Base-by-base conservation (phyloP, 1,140 invertebrate genomes). In the Heliconius hewitsoni region DNA sequence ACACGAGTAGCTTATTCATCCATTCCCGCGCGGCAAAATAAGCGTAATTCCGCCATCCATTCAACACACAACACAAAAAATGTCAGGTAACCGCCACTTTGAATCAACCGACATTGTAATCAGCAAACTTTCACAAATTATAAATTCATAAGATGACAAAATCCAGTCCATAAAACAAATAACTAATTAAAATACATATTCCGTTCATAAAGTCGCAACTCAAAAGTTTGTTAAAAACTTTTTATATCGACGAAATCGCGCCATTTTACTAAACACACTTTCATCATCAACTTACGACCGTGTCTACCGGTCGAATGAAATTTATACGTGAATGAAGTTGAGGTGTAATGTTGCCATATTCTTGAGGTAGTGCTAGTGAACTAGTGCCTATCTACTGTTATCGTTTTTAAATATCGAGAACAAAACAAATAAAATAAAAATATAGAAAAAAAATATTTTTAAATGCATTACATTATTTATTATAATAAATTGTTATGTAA, bases 51-150 rank as follows among this genome's bases (percentile, higher is more conserved):
- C 89, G 84, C 87, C 90, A 91, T 91, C 87, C 93, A 94, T 94
- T 94, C 90, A 94, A 92, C 89, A 93, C 92, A 93, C 84, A 83
- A 87, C 92, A 93, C 93, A 94, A 94, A 94, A 94, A 94, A 93
- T 89, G 92, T 92, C 93, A 94, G 93, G 93, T 94, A 94, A 94
- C 91, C 89, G 91, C 93, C 93, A 93, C 93, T 94, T 94, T 90
- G 91, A 94, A 93, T 93, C 91, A 93, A 94, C 93, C 90, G 92
- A 93, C 93, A 94, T 94, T 88, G 87, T 93, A 87, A 89, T 89
- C 87, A 86, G 86, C 87, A 84, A 88, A 88, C 85, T 91, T 89
- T 89, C 89, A 93, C 90, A 86, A 80, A 83, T 76, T 80, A 81
- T 76, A 81, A 57, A 76, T 87, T 83, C 39, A 86, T 85, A 80